Base-by-base conservation (phyloP, 1,140 invertebrate genomes). In the Saccostrea glomerata region DNA sequence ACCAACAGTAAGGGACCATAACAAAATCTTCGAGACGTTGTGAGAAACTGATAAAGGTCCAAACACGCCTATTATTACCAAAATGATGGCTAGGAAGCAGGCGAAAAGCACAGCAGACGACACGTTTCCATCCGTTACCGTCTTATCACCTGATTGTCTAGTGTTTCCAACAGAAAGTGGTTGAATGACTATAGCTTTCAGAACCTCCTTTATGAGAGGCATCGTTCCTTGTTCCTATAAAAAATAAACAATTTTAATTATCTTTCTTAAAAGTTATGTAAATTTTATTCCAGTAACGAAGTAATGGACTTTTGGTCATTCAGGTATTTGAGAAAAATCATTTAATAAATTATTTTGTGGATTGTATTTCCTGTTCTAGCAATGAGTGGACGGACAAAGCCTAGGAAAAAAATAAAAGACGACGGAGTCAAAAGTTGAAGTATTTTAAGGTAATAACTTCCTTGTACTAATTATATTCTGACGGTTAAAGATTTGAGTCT, bases 81-180 rank as follows among this genome's bases (percentile, higher is more conserved):
- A 36, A 30, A 77, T 30, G 4, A 77, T 77, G 23, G 70, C 70
- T 25, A 77, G 25, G 7, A 77, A 36, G 11, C 70, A 77, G 25
- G 70, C 25, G 30, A 77, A 77, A 36, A 77, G 70, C 7, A 77
- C 70, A 77, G 70, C 70, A 77, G 70, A 77, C 25, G 70, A 77
- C 70, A 77, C 70, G 11, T 77, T 77, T 25, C 25, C 70, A 77
- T 77, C 70, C 5, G 70, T 77, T 30, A 13, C 25, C 25, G 23
- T 77, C 11, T 17, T 25, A 30, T 25, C 70, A 77, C 25, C 70
- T 36, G 70, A 77, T 25, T 77, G 25, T 30, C 70, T 23, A 25
- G 25, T 77, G 30, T 77, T 77, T 17, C 70, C 70, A 7, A 77
- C 70, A 15, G 70, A 77, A 77, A 77, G 25, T 15, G 70, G 70